Percentiles rank a stretch among this genome's conserved stretches.
phyloP scores from a whole-genome alignment of 2,888 invertebrate species.

The Sarcophaga carnaria region DNA sequence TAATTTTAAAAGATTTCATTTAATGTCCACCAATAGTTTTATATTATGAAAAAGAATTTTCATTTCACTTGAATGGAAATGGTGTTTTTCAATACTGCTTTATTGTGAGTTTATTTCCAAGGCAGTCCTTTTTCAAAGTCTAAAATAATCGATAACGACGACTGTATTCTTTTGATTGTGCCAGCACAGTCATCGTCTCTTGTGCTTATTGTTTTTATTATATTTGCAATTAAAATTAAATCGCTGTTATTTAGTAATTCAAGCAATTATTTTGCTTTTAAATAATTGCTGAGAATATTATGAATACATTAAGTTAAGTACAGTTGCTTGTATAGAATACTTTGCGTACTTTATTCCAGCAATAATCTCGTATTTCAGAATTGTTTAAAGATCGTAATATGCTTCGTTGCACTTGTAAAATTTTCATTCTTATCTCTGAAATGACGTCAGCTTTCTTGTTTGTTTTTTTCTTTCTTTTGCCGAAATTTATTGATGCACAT shows the following conservation, averaged over 20 bases:
- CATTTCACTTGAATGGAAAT: not conserved
- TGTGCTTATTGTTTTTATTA: not conserved
- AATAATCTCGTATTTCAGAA: constrained; percentile 53
- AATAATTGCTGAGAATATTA: not conserved
- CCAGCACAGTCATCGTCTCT: constrained; percentile 3
- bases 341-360: not conserved
- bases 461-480: constrained; percentile 6
- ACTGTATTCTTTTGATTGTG: not conserved
- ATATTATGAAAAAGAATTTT: too few relatives aligned
- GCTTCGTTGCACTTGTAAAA: constrained; percentile 50
- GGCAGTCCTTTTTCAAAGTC: too few relatives aligned
- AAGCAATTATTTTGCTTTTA: constrained; percentile 20
- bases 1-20: too few relatives aligned
- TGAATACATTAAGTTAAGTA: not conserved
- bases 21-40: too few relatives aligned
- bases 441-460: constrained; percentile 59
- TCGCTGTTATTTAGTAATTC: constrained; percentile 43
- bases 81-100: not conserved
- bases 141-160: too few relatives aligned
- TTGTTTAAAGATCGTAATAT: constrained; percentile 13
- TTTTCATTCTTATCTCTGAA: constrained; percentile 32
- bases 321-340: not conserved
- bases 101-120: too few relatives aligned
- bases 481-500: constrained; percentile 26
- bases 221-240: constrained; percentile 42